Evolutionary conservation across 2,888 invertebrate species (phyloP).

Genomic region (Stenichneumon culpator): DNA sequence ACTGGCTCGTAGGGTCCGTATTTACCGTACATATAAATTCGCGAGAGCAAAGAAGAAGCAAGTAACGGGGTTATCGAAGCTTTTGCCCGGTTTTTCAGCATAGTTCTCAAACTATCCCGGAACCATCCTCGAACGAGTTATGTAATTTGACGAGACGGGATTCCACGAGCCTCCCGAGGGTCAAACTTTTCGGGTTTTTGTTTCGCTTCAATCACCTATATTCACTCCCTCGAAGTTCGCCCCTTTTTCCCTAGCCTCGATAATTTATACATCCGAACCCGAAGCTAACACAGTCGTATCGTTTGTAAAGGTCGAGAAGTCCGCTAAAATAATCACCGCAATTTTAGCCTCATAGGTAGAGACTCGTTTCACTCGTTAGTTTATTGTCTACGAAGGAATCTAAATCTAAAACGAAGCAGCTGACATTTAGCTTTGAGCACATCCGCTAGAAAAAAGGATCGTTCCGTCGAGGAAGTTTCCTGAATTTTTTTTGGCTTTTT

Average conservation of each 20-base stretch:
- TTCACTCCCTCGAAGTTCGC: neutral
- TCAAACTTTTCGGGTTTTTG: conserved; percentile 1
- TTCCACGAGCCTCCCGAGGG: conserved; percentile 14
- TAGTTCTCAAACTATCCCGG: conserved; percentile 35
- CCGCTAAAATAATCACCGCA: neutral
- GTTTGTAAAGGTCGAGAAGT: neutral
- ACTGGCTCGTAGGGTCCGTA: conserved; percentile 1
- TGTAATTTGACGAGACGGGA: neutral
- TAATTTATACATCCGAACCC: neutral
- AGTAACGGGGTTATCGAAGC: neutral
- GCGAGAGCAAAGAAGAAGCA: neutral
- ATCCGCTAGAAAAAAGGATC: neutral
- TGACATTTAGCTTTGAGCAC: neutral
- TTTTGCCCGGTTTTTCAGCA: conserved; percentile 20
- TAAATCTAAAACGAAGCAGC: neutral
- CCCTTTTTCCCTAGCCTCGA: neutral
- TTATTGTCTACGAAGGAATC: neutral
- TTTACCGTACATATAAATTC: conserved; percentile 28
- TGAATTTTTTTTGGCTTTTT: neutral
- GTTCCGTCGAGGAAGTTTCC: neutral
- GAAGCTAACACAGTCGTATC: neutral
- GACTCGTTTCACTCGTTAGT: neutral
- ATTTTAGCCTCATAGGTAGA: neutral
- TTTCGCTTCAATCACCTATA: neutral
- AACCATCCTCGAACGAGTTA: neutral